Conservation (phyloP, 2,888 invertebrate genomes). For the Ectropis crepuscularia region DNA sequence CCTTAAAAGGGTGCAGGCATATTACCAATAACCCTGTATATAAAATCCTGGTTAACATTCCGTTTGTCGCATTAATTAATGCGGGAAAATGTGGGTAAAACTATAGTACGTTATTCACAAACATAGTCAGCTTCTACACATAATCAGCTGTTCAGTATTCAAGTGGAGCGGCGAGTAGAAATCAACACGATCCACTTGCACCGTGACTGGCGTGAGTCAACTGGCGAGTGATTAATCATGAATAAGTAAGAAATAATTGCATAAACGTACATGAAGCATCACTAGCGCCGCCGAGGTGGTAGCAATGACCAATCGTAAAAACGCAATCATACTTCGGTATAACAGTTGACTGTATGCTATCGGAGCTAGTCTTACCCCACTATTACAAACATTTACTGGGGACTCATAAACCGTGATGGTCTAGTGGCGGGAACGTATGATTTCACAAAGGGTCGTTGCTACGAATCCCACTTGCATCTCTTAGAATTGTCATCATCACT, state of each 20-base stretch:
- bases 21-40: not conserved
- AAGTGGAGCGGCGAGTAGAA: conserved; percentile 16
- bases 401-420: no score
- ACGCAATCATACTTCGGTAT: no score
- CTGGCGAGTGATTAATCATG: conserved; percentile 6
- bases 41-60: not conserved
- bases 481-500: no score
- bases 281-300: not conserved
- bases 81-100: not conserved
- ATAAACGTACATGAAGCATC: not conserved
- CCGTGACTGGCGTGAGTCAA: conserved; percentile 20
- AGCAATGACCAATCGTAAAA: no score
- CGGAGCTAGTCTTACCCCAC: no score
- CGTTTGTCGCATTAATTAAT: not conserved
- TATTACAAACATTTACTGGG: no score
- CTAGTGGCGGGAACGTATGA: no score
- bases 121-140: not conserved
- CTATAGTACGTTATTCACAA: no score
- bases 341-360: no score
- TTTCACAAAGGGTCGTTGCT: no score
- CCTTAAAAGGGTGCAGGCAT: not conserved
- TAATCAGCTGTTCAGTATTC: conserved; percentile 18
- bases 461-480: no score
- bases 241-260: conserved; percentile 1
- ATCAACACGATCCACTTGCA: conserved; percentile 22